These are phyloP conservation scores for Ageneiosus marmoratus DNA, from an alignment of 2,113 vertebrate species.

Conservation along the genomic window DNA sequence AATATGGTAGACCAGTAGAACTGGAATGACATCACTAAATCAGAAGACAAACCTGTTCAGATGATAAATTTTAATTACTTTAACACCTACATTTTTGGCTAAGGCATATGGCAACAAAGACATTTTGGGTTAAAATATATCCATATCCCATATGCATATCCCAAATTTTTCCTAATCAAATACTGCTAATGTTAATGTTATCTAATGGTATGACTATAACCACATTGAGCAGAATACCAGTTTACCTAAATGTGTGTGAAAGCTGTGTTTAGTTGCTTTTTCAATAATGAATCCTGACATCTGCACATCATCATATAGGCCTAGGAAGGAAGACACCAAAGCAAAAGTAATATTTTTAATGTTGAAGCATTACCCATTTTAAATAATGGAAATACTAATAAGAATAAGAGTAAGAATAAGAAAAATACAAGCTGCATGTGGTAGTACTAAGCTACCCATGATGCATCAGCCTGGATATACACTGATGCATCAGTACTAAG, in stretches of 20 bases:
- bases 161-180: background rate
- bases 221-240: background rate
- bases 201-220: background rate
- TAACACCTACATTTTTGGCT: background rate
- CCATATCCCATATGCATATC: background rate
- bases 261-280: background rate
- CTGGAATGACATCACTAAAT: background rate
- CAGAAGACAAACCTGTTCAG: too few species aligned
- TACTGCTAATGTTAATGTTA: background rate
- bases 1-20: background rate
- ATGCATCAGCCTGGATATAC: too few species aligned
- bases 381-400: background rate
- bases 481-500: background rate
- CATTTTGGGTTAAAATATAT: background rate
- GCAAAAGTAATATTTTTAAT: background rate
- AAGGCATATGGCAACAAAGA: background rate
- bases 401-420: background rate
- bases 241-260: background rate
- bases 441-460: background rate
- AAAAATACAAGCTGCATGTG: background rate
- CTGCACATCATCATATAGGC: background rate
- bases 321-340: background rate
- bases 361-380: background rate
- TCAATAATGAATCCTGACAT: background rate
- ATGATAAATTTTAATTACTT: background rate